Evolutionary conservation across 1,140 invertebrate species (phyloP).

Genomic region (Hylaeus volcanicus): DNA sequence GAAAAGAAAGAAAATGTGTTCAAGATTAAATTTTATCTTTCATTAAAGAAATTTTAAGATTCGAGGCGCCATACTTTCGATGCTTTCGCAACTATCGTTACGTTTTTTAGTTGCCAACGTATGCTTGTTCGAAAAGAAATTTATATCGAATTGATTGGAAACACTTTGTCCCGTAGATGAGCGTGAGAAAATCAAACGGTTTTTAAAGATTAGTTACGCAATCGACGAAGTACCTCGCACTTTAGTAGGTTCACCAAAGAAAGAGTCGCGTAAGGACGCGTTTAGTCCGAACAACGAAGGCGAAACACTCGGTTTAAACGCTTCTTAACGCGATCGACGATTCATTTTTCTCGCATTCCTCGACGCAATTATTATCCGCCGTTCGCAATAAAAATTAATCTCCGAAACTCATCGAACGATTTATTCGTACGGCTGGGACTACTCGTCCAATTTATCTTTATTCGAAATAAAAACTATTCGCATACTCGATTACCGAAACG

Average conservation of each 20-base stretch:
- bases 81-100: neutral
- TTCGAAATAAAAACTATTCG: no score
- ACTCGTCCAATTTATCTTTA: no score
- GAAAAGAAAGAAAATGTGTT: neutral
- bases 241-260: slow-evolving; percentile 25
- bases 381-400: neutral
- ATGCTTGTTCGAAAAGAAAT: neutral
- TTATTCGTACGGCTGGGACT: no score
- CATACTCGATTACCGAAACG: no score
- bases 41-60: neutral
- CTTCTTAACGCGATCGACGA: neutral
- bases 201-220: neutral
- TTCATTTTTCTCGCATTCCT: slow-evolving; percentile 8
- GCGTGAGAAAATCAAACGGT: neutral
- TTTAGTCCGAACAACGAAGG: no score
- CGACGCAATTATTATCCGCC: neutral
- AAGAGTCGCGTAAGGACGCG: neutral
- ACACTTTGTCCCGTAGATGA: neutral
- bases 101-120: no score
- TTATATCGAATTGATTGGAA: neutral
- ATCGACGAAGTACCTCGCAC: neutral
- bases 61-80: neutral
- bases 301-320: no score
- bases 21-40: neutral
- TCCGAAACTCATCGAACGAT: neutral